Base-by-base conservation (phyloP, 2,113 vertebrate species). In the Apodemus sylvaticus region DNA sequence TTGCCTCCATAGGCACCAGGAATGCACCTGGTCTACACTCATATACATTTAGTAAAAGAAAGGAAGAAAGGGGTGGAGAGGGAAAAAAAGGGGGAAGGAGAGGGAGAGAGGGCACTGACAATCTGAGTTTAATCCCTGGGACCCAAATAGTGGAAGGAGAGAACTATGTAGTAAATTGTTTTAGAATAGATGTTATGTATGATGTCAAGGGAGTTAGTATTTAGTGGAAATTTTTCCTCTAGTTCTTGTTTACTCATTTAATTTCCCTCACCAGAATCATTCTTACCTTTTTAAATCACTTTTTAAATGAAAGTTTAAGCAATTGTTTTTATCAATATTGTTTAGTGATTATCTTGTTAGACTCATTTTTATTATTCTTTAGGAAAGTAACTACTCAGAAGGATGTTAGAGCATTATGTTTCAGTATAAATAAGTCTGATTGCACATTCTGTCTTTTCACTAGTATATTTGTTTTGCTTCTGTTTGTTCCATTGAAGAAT, bases 301-400 rank as follows among this genome's bases (percentile, higher is more conserved):
- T 79, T 95, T 95, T 73, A 20, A 82, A 45, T 94, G 71, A 82
- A 73, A 51, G 96, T 93, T 86, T 11, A 24, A 81, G 90, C n/a
- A 85, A 85, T 42, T 90, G 4, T 45, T 91, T 90, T n/a, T 51
- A 34, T 81, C 12, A 24, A 19, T 95, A 20, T 92, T 87, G 24
- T 85, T 94, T 93, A 55, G 79, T 88, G 90, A 55, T 87, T 34
- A 93, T 70, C 42, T 94, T 81, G 29, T 91, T 89, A 91, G 12
- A 73, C 74, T 78, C 9, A 16, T 71, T 97, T 51, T 86, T 93
- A 58, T 93, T 92, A 73, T 86, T 94, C 79, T 91, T 95, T 91
- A 95, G 71, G 60, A 89, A 96, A 94, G 76, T 96, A 48, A 86
- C 42, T 86, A 79, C 60, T 86, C 70, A 91, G n/a, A 97, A 95